Conservation (phyloP, 1,140 invertebrate species). For the Venustaconcha ellipsiformis region DNA sequence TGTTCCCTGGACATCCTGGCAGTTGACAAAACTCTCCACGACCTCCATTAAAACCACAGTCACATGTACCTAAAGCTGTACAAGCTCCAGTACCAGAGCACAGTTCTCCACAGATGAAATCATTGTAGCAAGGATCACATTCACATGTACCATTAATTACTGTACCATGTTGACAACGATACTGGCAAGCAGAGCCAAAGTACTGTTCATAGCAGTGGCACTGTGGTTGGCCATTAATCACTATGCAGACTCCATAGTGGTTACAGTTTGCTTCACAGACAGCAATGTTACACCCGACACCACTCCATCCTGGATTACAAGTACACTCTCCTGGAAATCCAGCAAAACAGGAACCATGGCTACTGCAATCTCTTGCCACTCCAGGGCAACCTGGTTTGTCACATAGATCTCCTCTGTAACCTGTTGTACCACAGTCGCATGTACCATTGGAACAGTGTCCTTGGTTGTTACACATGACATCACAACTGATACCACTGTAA, state of each 20-base stretch:
- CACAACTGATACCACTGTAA: conserved; percentile 32
- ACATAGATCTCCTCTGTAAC: conserved; percentile 45
- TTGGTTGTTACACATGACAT: conserved; percentile 31
- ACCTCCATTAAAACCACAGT: conserved; percentile 39
- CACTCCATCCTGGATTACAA: conserved; percentile 46
- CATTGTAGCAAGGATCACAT: conserved; percentile 40
- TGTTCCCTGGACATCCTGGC: conserved; percentile 37
- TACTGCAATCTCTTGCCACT: conserved; percentile 27
- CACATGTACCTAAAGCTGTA: conserved; percentile 29
- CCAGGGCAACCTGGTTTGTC: conserved; percentile 42
- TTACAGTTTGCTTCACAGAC: conserved; percentile 48
- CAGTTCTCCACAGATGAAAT: conserved; percentile 31
- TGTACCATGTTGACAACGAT: too few species aligned
- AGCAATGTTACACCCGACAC: conserved; percentile 35
- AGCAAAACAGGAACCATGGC: conserved; percentile 40
- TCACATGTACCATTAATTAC: conserved; percentile 10
- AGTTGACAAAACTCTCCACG: conserved; percentile 35
- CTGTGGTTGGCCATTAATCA: too few species aligned
- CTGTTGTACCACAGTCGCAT: conserved; percentile 41
- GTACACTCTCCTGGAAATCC: conserved; percentile 37
- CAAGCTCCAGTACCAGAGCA: conserved; percentile 38
- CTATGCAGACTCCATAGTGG: conserved; percentile 34
- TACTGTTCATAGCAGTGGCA: too few species aligned
- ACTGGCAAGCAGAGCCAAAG: too few species aligned
- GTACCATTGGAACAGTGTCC: conserved; percentile 28